phyloP scores from a whole-genome alignment of 35 echinoderm and acorn worm genomes.

The Strongylocentrotus purpuratus region DNA sequence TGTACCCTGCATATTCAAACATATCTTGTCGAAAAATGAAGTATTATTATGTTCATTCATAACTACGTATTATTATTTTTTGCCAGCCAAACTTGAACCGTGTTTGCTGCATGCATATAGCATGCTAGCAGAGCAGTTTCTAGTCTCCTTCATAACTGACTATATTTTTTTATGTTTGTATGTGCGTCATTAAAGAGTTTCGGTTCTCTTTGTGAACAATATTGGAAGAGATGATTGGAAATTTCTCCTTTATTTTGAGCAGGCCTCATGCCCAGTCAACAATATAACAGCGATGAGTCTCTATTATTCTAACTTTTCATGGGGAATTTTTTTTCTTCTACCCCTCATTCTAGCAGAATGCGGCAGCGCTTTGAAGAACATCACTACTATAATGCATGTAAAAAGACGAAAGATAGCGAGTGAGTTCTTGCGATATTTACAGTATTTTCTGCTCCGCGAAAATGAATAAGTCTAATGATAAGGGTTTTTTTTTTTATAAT shows the following conservation, averaged over 20 bases:
- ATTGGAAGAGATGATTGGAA: slow-evolving; percentile 4
- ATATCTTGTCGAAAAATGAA: neutral
- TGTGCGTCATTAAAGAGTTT: neutral
- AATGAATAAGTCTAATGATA: neutral
- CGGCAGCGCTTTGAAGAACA: neutral
- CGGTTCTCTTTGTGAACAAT: neutral
- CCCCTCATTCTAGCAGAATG: neutral
- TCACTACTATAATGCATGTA: neutral
- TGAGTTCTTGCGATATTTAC: neutral
- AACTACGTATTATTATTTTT: neutral
- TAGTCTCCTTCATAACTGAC: neutral
- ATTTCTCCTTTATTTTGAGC: slow-evolving; percentile 42
- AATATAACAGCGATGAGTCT: neutral
- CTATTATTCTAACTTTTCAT: neutral
- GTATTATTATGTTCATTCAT: neutral
- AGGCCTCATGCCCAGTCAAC: slow-evolving; percentile 28
- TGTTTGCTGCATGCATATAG: neutral
- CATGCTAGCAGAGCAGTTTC: neutral
- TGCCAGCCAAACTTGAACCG: neutral
- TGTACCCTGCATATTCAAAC: neutral
- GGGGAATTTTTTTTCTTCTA: neutral
- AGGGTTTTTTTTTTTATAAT: neutral
- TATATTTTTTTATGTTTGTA: neutral
- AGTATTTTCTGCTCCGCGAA: neutral
- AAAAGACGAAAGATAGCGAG: no score